Percentiles rank a stretch among this genome's conserved stretches.
Conservation (phyloP, 2,888 invertebrate species). For the Sarcophaga variegata region DNA sequence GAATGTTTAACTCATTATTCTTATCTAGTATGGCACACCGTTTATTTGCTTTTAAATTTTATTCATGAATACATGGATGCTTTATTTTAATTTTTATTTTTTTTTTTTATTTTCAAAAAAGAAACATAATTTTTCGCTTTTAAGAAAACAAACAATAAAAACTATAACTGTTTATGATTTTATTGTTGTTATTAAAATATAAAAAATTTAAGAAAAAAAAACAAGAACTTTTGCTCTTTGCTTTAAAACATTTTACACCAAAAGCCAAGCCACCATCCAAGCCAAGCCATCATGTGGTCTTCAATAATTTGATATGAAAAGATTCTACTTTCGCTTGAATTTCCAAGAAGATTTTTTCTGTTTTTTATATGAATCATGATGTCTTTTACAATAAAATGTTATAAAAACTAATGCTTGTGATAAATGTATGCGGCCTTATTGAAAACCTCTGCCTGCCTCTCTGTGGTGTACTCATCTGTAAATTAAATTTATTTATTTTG, state of each 20-base stretch:
- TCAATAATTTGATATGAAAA: no score
- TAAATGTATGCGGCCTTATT: conserved; percentile 33
- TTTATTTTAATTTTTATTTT: neutral
- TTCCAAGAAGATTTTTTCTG: neutral
- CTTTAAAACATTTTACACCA: no score
- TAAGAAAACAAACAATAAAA: no score
- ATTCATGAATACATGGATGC: neutral
- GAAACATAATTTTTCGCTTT: neutral
- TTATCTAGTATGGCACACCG: neutral
- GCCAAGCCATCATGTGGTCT: no score
- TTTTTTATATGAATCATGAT: neutral
- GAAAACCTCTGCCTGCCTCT: neutral
- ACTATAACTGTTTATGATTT: no score
- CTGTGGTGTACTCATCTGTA: neutral
- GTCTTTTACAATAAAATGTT: no score
- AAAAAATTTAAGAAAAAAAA: no score
- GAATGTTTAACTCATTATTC: neutral
- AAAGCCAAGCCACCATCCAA: no score
- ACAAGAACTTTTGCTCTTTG: no score
- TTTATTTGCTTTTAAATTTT: neutral
- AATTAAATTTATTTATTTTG: conserved; percentile 30
- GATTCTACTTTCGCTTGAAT: neutral
- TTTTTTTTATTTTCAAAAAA: conserved; percentile 6
- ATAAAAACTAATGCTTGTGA: neutral
- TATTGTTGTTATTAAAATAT: no score